Evolutionary conservation across 1,140 invertebrate species (phyloP).

Genomic region (Sitobion miscanthi): DNA sequence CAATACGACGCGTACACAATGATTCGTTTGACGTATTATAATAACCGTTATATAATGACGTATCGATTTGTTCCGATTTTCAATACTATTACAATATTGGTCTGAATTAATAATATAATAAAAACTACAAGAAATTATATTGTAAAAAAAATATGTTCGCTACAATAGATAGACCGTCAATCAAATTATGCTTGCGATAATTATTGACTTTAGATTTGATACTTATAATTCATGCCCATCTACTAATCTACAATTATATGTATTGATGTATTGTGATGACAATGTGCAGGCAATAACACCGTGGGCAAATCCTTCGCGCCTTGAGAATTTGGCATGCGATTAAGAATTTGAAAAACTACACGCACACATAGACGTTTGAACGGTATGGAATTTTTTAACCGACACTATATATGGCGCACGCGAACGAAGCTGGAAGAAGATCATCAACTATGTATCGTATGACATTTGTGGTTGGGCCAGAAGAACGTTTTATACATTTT

Average conservation of each 20-base stretch:
- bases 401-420: constrained; percentile 27
- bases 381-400: no score
- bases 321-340: constrained; percentile 1
- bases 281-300: background rate
- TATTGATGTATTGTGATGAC: background rate
- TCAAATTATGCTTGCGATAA: background rate
- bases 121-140: background rate
- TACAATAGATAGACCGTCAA: background rate
- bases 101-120: background rate
- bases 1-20: no score
- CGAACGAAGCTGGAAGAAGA: background rate
- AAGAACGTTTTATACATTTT: background rate
- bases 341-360: background rate
- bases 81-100: no score
- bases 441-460: constrained; percentile 1
- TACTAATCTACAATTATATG: background rate
- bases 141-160: background rate
- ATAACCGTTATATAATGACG: background rate
- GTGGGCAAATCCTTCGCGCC: background rate
- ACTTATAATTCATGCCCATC: background rate
- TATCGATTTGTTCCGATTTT: background rate
- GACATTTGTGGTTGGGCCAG: background rate
- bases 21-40: background rate
- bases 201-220: background rate
- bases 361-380: background rate